Conservation (phyloP, 92 coral and sea anemone genomes). For the Phenganax marumi region DNA sequence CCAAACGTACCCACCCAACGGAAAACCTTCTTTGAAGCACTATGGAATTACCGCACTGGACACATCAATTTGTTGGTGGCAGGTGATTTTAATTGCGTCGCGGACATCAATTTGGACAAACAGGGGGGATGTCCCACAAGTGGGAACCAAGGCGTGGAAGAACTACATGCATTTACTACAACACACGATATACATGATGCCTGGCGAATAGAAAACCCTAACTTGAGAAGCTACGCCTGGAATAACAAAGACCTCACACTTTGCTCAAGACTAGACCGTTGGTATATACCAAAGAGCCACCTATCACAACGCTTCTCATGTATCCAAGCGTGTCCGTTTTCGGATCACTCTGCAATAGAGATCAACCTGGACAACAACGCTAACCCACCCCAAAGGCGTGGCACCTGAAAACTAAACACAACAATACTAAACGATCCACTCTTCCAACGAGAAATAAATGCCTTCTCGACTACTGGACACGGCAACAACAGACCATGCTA, state of each 20-base stretch:
- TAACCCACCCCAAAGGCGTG: not conserved
- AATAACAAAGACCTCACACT: not conserved
- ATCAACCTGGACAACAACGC: not conserved
- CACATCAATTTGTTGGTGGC: slow-evolving; percentile 5
- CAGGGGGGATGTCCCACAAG: slow-evolving; percentile 5
- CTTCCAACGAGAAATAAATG: not conserved
- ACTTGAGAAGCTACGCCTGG: slow-evolving; percentile 20
- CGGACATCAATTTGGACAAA: slow-evolving; percentile 1
- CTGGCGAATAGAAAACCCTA: slow-evolving; percentile 24
- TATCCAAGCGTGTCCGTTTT: slow-evolving; percentile 30
- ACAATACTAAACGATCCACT: not conserved
- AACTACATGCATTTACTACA: not conserved
- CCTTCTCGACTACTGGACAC: not conserved
- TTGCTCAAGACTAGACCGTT: slow-evolving; percentile 22
- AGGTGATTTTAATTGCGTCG: slow-evolving; percentile 54
- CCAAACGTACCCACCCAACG: slow-evolving; percentile 28
- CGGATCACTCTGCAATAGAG: slow-evolving; percentile 32
- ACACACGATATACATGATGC: not conserved
- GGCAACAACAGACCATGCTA: not conserved
- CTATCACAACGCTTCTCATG: too few relatives aligned
- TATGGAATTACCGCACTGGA: slow-evolving; percentile 12
- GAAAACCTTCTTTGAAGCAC: slow-evolving; percentile 11
- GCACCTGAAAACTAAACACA: not conserved
- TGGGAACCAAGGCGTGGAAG: not conserved
- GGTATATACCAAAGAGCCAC: not conserved